Base-by-base conservation (phyloP, 1,140 invertebrate genomes). In the Metopolophium dirhodum region DNA sequence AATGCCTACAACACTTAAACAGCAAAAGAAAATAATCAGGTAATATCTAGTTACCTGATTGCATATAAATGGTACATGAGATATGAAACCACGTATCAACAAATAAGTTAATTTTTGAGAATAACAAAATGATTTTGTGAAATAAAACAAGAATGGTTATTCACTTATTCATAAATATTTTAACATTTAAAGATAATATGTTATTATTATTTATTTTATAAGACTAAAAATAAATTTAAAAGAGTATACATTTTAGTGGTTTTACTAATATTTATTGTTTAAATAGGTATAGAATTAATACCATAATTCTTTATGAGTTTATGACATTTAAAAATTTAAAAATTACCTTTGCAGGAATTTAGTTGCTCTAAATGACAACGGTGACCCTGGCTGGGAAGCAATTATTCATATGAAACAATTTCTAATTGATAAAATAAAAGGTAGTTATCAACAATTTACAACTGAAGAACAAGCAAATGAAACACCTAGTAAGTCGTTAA, bases 361-460 rank as follows among this genome's bases (percentile, higher is more conserved):
- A 89, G 95, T 96, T 8, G 96, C 96, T 94, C 94, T 97, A 88
- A 96, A 96, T 9, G 96, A 95, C 89, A 96, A 96, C 22, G 97
- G 97, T 68, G 98, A 99, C 96, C 98, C 98, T 4, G 98, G 98
- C 3, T 99, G 99, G 99, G 97, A 98, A 94, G 98, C 98, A 37
- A 97, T 99, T 94, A 96, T 96, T n/a, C 97, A 97, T 93, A 97
- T 97, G 92, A 97, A 97, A 94, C 96, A 97, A 61, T 98, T 97
- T 95, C 96, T 98, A 47, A 96, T 96, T 94, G 95, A 96, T 82
- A 96, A 97, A 37, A 96, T 98, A 94, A 96, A 96, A 94, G 95
- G 96, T 94, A 96, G 97, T 82, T 96, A 96, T 94, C 96, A 93
- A 93, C 91, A 86, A 45, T 93, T 41, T 85, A 93, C 86, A 97